Evolutionary conservation across 1,140 invertebrate genomes (phyloP), one percentile per base, ranked within the genome.

Genomic region (Zaprionus africanus): DNA sequence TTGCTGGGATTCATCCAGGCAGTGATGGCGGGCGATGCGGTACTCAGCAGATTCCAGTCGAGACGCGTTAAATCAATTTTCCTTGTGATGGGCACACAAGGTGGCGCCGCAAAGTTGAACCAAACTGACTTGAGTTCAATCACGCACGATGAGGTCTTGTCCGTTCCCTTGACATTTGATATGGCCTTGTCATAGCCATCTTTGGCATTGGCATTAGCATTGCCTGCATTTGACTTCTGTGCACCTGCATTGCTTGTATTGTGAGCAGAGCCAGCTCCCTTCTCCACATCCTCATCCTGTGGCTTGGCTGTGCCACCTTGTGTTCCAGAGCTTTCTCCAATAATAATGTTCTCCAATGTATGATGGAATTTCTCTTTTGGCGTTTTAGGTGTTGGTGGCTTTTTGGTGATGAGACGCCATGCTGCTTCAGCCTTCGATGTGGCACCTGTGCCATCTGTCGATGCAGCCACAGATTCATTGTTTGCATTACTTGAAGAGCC

Each of bases 41-140:
- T 99, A 92, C 98, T 99, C 24, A 99, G 92, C 19, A 99, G 93
- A 93, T 99, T 99, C 98, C 98, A 99, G 93, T 99, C 98, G 66
- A 98, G 93, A 81, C 96, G 95, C 0, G 98, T 99, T 87, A 97
- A 98, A 93, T 99, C 98, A 68, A 99, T 98, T 94, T 99, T 99
- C 57, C 97, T 95, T 0, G 98, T 99, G 38, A 98, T 98, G 1
- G 98, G 97, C 15, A 97, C 97, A 76, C 97, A 95, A 0, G 98
- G 98, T 2, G 98, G 98, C 1, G 98, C 98, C 19, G 98, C 98
- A 94, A 99, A 99, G 92, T 99, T 99, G 79, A 99, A 98, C 98
- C 98, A 99, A 12, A 98, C 96, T 0, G 96, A 96, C 91, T 97
- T 97, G 5, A 99, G 93, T 87, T 99, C 97, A 49, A 99, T 96